phyloP scores from a whole-genome alignment of 2,797 vertebrate genomes.

The Enteromius anoplus region DNA sequence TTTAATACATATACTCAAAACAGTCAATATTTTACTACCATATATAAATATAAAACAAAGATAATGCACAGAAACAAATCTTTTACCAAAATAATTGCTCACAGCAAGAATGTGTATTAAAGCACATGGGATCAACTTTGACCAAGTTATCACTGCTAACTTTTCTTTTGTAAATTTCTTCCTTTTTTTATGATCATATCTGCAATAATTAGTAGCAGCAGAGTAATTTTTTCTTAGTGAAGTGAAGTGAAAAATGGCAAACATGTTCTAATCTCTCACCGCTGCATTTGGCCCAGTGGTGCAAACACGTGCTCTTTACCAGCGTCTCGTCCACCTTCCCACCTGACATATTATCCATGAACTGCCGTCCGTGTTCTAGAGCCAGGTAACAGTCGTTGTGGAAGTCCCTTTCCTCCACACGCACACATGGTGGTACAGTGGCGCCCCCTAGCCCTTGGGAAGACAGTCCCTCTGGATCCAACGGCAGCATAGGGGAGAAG shows the following conservation, averaged over 20 bases:
- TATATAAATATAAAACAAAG: not conserved
- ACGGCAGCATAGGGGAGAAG: constrained; percentile 89
- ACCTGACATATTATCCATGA: constrained; percentile 99
- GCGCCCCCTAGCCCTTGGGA: constrained; percentile 74
- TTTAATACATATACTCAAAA: not conserved
- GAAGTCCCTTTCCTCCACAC: constrained; percentile 94
- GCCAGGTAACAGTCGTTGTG: constrained; percentile 96
- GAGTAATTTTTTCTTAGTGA: not conserved
- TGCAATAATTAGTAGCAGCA: not conserved
- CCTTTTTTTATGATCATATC: not conserved
- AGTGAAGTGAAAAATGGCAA: not conserved
- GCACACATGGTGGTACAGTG: constrained; percentile 74
- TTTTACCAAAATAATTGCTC: not conserved
- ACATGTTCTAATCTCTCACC: constrained; percentile 73
- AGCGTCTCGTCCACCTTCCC: constrained; percentile 95
- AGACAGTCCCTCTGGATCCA: constrained; percentile 76
- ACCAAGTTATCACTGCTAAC: not conserved
- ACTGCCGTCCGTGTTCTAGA: constrained; percentile 96
- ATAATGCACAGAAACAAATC: not conserved
- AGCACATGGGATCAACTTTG: not conserved
- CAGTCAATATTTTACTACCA: not conserved
- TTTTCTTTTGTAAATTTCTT: not conserved
- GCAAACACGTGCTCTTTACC: constrained; percentile 94
- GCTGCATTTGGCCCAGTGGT: constrained; percentile 93
- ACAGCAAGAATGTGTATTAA: not conserved